phyloP scores from a whole-genome alignment of 2,888 invertebrate genomes.

The Temnothorax unifasciatus region DNA sequence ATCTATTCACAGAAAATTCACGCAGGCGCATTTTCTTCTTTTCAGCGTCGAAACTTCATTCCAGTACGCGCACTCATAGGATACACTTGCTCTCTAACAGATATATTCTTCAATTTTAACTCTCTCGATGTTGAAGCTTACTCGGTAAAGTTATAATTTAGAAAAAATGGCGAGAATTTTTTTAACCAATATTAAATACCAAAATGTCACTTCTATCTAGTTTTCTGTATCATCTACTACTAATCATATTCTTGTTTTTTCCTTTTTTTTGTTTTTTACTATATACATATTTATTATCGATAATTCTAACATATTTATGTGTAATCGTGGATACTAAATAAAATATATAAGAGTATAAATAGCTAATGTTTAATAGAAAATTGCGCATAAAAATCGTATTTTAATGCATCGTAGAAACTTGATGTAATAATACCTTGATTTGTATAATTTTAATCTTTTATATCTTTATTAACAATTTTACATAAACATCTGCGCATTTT shows the following conservation, averaged over 20 bases:
- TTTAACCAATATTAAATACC: no score
- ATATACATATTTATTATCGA: no score
- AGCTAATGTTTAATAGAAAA: background rate
- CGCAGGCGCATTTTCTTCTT: background rate
- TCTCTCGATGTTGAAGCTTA: no score
- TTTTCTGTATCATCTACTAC: no score
- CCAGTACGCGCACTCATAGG: background rate
- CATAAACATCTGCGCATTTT: background rate
- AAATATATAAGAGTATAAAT: background rate
- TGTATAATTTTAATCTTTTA: background rate
- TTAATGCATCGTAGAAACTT: no score
- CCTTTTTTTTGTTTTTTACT: background rate
- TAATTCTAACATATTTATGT: background rate
- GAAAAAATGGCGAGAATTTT: background rate
- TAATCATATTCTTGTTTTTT: background rate
- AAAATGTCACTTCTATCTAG: no score
- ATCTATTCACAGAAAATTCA: background rate
- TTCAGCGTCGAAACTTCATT: background rate
- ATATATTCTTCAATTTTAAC: background rate
- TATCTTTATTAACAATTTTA: background rate
- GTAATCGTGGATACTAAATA: background rate
- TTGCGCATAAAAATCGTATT: background rate
- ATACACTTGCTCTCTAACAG: background rate
- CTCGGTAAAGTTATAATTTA: background rate
- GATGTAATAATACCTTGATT: background rate